Percentiles rank a stretch among this genome's conserved stretches.
Conservation (phyloP, 1,140 invertebrate species). For the Parasteatoda tepidariorum region DNA sequence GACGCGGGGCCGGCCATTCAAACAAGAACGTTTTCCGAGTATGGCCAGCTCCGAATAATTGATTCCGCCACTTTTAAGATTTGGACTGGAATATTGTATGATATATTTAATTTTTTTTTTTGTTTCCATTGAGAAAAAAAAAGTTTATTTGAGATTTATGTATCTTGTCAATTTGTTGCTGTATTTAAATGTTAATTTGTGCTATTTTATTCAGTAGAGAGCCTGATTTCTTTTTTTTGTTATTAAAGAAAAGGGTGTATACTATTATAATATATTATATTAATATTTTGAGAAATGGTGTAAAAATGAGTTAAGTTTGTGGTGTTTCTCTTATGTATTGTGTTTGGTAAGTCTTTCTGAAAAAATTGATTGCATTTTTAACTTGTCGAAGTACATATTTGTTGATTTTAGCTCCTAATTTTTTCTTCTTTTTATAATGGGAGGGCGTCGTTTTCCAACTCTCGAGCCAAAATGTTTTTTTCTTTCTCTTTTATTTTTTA, state of each 20-base stretch:
- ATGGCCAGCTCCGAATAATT: neutral
- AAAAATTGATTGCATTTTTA: conserved; percentile 1
- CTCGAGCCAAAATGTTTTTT: neutral
- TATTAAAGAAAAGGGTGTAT: conserved; percentile 4
- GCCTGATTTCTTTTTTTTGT: conserved; percentile 12
- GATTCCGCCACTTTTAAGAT: neutral
- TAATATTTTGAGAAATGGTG: conserved; percentile 21
- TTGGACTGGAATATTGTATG: neutral
- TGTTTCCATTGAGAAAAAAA: conserved; percentile 30
- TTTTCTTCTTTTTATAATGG: neutral
- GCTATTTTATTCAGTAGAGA: conserved; percentile 46
- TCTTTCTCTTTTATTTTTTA: neutral
- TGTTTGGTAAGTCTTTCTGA: conserved; percentile 33
- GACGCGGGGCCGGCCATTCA: neutral
- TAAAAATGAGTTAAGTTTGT: conserved; percentile 53
- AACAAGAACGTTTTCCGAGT: neutral
- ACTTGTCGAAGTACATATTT: neutral
- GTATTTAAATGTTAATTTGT: conserved; percentile 28
- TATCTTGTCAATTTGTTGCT: conserved; percentile 49
- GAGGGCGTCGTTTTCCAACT: conserved; percentile 2
- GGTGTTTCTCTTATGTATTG: conserved; percentile 16
- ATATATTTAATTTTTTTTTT: conserved; percentile 13
- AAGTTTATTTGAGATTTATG: conserved; percentile 59
- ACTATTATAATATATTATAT: neutral
- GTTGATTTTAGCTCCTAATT: conserved; percentile 1